These are phyloP conservation scores for Cepaea hortensis DNA, from an alignment of 2,888 invertebrate genomes.

Conservation along the genomic window DNA sequence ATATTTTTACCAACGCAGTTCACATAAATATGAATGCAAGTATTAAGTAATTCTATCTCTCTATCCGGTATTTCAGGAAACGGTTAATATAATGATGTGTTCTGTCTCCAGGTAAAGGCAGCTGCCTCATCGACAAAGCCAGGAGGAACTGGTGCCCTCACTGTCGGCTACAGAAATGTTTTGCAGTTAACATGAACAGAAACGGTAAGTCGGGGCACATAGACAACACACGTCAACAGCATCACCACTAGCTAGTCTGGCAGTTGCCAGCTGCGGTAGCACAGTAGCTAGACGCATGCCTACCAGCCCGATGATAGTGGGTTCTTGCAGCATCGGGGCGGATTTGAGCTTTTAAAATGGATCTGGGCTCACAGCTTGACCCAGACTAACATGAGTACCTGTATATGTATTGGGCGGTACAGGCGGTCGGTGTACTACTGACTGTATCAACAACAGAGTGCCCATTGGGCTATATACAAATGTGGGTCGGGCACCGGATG, in stretches of 20 bases:
- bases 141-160: conserved; percentile 91
- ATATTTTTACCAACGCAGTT: too few species aligned
- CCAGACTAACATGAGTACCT: too few species aligned
- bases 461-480: too few species aligned
- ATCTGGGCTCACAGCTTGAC: too few species aligned
- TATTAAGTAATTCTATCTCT: background rate
- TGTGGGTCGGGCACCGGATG: too few species aligned
- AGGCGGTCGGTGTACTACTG: too few species aligned
- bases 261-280: background rate
- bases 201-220: conserved; percentile 79
- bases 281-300: too few species aligned
- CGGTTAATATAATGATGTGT: background rate
- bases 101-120: conserved; percentile 81
- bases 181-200: conserved; percentile 86
- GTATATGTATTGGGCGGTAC: too few species aligned
- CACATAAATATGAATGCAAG: background rate
- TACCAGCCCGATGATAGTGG: too few species aligned
- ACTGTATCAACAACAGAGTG: too few species aligned
- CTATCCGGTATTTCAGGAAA: background rate
- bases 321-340: too few species aligned
- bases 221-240: background rate
- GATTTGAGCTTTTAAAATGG: too few species aligned
- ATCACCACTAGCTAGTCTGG: background rate
- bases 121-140: conserved; percentile 87
- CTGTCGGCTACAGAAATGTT: conserved; percentile 87